Percentiles rank a stretch among this genome's conserved stretches.
These are phyloP conservation scores for Eurypyga helias DNA, from an alignment of 2,113 vertebrate species.

Conservation along the genomic window DNA sequence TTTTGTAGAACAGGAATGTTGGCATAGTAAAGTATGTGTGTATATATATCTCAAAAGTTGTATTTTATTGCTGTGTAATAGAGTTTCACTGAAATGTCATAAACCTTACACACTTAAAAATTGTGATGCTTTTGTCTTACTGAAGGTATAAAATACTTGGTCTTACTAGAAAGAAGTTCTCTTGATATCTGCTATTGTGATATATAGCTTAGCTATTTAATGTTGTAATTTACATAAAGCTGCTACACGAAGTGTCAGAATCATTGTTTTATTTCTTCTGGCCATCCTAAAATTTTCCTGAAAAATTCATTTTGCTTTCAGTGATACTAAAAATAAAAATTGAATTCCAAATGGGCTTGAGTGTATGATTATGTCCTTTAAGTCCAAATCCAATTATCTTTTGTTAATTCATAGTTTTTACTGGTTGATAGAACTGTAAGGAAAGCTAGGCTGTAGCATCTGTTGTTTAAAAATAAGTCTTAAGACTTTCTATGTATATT, in stretches of 20 bases:
- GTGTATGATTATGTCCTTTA: not conserved
- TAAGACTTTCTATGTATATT: not conserved
- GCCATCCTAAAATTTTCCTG: not conserved
- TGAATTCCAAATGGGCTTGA: not conserved
- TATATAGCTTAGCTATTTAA: not conserved
- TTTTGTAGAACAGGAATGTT: not conserved
- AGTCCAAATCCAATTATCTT: not conserved
- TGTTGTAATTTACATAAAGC: not conserved
- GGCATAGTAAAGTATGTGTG: not conserved
- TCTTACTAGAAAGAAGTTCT: not conserved
- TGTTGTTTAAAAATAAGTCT: not conserved
- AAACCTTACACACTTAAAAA: not conserved
- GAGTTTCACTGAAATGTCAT: not conserved
- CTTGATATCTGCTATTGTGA: not conserved
- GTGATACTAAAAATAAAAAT: not conserved
- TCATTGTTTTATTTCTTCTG: not conserved
- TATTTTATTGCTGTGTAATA: not conserved
- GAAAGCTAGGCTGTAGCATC: not conserved
- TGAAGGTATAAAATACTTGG: not conserved
- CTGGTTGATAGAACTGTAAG: not conserved
- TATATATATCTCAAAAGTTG: not conserved
- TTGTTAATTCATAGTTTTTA: not conserved
- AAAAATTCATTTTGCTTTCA: not conserved
- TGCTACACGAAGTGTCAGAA: not conserved
- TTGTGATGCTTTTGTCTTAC: not conserved